Evolutionary conservation across 2,797 vertebrate species (phyloP).

Genomic region (Sebastes reedi): DNA sequence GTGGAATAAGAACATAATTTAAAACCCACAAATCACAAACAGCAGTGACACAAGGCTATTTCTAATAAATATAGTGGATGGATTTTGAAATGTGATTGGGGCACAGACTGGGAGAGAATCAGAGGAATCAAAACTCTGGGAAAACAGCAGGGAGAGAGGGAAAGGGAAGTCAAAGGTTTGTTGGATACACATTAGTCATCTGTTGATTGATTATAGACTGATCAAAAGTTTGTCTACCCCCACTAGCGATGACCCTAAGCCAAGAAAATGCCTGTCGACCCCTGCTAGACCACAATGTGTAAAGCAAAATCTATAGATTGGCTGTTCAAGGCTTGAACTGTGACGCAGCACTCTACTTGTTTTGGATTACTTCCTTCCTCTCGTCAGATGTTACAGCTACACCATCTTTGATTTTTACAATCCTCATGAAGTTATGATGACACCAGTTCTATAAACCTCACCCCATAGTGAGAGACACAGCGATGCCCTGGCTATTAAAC

Average conservation of each 20-base stretch:
- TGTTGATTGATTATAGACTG: neutral
- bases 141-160: too few relatives aligned
- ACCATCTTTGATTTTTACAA: constrained; percentile 32
- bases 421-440: constrained; percentile 28
- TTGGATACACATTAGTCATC: constrained; percentile 1
- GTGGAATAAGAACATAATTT: too few relatives aligned
- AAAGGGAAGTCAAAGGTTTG: too few relatives aligned
- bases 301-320: constrained; percentile 23
- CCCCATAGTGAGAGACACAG: constrained; percentile 36
- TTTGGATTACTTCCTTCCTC: constrained; percentile 39
- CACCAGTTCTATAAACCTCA: constrained; percentile 34
- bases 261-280: constrained; percentile 12
- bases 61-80: too few relatives aligned
- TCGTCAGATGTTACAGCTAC: constrained; percentile 18
- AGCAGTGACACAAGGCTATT: too few relatives aligned
- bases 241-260: neutral
- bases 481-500: constrained; percentile 34
- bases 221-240: constrained; percentile 8
- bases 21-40: too few relatives aligned
- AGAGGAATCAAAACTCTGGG: too few relatives aligned
- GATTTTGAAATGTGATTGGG: too few relatives aligned
- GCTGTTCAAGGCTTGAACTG: constrained; percentile 14
- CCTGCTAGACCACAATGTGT: constrained; percentile 40
- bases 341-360: constrained; percentile 30
- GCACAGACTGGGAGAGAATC: too few relatives aligned